phyloP scores from a whole-genome alignment of 2,113 vertebrate species.

The Ranitomeya imitator region DNA sequence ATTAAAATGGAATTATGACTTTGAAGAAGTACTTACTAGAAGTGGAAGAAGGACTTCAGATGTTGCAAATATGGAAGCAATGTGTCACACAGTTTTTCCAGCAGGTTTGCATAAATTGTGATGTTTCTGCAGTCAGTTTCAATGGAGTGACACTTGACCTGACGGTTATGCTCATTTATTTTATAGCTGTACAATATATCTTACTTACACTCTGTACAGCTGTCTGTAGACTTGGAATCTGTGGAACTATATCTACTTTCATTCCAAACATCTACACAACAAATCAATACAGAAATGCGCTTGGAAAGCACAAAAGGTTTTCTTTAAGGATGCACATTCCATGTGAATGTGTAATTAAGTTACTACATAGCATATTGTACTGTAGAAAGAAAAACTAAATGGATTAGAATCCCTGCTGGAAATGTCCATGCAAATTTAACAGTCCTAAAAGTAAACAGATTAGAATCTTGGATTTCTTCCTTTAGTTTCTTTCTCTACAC shows the following conservation, averaged over 20 bases:
- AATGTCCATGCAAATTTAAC: neutral
- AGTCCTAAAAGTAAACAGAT: slow-evolving; percentile 29
- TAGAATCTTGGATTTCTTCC: neutral
- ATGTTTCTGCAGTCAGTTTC: neutral
- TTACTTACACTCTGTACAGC: neutral
- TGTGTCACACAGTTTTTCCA: neutral
- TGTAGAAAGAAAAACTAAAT: neutral
- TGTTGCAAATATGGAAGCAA: neutral
- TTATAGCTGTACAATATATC: slow-evolving; percentile 25
- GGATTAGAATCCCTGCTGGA: neutral
- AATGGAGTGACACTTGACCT: neutral
- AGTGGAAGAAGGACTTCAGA: neutral
- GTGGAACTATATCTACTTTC: neutral
- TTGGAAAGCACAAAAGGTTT: neutral
- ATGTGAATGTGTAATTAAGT: neutral
- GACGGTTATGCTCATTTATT: neutral
- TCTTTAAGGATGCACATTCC: neutral
- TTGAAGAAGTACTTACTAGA: neutral
- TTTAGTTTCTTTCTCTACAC: neutral
- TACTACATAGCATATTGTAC: neutral
- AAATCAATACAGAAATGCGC: neutral
- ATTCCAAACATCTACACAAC: slow-evolving; percentile 1
- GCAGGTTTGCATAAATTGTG: neutral
- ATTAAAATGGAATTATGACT: neutral
- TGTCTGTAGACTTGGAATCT: neutral